A percentile compares a stretch with the other conserved stretches of the same genome.
Conservation (phyloP, 2,888 invertebrate genomes). For the Agrilus cyanescens region DNA sequence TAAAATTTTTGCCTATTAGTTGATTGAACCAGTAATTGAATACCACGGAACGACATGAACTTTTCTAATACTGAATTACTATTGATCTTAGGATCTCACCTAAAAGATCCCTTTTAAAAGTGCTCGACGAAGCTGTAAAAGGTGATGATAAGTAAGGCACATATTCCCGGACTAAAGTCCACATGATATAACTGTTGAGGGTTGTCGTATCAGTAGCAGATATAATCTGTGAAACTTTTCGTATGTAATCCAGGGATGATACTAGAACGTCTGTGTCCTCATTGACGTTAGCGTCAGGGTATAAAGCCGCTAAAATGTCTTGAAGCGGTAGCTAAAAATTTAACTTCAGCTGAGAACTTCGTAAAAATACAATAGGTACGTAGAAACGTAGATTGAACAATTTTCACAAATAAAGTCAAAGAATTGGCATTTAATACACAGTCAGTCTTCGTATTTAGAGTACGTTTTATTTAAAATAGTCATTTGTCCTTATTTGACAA, state of each 20-base stretch:
- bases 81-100: slow-evolving; percentile 19
- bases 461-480: too few species aligned
- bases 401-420: neutral
- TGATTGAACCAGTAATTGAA: neutral
- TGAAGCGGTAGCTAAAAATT: slow-evolving; percentile 34
- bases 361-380: too few species aligned
- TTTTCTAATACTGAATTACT: neutral
- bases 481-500: too few species aligned
- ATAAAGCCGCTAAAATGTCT: slow-evolving; percentile 38
- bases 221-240: slow-evolving; percentile 39
- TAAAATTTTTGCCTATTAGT: slow-evolving; percentile 12
- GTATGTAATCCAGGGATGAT: slow-evolving; percentile 39
- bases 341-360: neutral
- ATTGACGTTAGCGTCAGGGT: slow-evolving; percentile 36
- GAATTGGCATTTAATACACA: too few species aligned
- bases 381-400: too few species aligned
- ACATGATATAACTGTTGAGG: slow-evolving; percentile 47
- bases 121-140: slow-evolving; percentile 24
- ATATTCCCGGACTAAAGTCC: slow-evolving; percentile 43
- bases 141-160: slow-evolving; percentile 42
- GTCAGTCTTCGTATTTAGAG: too few species aligned
- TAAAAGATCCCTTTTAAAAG: slow-evolving; percentile 25
- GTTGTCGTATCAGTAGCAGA: slow-evolving; percentile 39
- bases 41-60: neutral
- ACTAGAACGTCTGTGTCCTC: slow-evolving; percentile 42